Percentiles rank a stretch among this genome's conserved stretches.
phyloP scores from a whole-genome alignment of 2,888 invertebrate genomes.

The Chymomyza procnemis region DNA sequence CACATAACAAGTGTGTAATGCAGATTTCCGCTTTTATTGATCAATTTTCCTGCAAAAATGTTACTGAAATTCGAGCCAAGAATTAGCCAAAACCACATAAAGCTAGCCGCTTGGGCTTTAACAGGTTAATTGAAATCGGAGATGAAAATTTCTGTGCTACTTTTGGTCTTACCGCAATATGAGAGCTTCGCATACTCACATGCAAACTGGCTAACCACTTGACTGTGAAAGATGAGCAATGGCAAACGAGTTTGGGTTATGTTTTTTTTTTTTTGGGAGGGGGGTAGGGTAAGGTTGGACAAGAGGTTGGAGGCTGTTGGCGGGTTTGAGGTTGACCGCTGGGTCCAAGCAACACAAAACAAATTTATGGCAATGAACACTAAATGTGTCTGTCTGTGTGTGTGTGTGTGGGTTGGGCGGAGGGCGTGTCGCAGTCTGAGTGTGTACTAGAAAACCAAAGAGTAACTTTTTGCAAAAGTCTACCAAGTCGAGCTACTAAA shows the following conservation, averaged over 20 bases:
- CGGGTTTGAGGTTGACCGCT: background rate
- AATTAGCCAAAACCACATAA: background rate
- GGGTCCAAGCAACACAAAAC: constrained; percentile 9
- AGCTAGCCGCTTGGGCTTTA: constrained; percentile 7
- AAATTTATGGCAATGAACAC: constrained; percentile 44
- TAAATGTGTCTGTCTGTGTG: constrained; percentile 44
- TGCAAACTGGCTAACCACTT: constrained; percentile 41
- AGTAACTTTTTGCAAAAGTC: constrained; percentile 55
- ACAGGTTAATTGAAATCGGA: constrained; percentile 37
- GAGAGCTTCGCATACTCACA: constrained; percentile 25
- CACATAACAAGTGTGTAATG: constrained; percentile 28
- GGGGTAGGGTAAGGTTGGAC: too few species aligned
- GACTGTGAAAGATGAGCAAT: constrained; percentile 7
- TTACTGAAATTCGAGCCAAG: background rate
- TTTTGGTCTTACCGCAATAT: constrained; percentile 21
- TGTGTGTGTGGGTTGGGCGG: constrained; percentile 28
- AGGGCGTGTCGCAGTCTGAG: background rate
- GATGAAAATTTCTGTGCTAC: constrained; percentile 20
- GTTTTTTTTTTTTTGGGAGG: background rate
- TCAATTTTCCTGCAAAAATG: background rate
- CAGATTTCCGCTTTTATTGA: background rate
- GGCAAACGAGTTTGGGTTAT: background rate
- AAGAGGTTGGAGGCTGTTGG: background rate
- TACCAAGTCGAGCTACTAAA: constrained; percentile 56
- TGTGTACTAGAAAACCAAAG: constrained; percentile 28